Evolutionary conservation across 2,113 vertebrate genomes (phyloP), one percentile per base, ranked within the genome.

Genomic region (Azemiops feae): DNA sequence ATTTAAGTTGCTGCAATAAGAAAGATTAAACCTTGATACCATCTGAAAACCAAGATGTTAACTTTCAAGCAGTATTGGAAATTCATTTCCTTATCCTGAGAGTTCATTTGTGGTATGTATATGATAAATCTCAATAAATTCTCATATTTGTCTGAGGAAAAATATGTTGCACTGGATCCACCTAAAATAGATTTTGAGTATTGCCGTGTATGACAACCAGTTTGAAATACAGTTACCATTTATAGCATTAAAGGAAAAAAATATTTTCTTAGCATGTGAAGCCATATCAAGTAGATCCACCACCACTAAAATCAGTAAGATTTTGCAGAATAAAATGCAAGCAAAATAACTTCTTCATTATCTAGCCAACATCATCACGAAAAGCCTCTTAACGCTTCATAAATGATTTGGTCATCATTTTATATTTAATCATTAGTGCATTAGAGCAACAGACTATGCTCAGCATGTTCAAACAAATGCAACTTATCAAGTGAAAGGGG

Each of bases 111-210:
- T 95, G 93, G 96, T 95, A 95, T 94, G 95, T 92, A 89, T 89
- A 87, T n/a, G 93, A 92, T 55, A 93, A 92, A 85, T 94, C 95
- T 95, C 94, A 95, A 96, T 90, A 96, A 97, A 96, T 95, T 95
- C 88, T 85, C 87, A 52, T 91, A 85, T 57, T 91, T 88, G 93
- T 86, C 92, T 85, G 85, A 16, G 9, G 87, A 74, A 89, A 43
- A 85, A 89, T 57, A 92, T 39, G 34, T 53, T 89, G 47, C 14
- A 85, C 34, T 43, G 3, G 23, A 22, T 87, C 18, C 53, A 53
- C 55, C 45, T 89, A 34, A 85, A 91, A 91, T 22, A 91, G 10
- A 60, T 53, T 22, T 54, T 50, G 60, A 52, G 20, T 93, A 95
- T 91, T 95, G 92, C 64, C 94, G 92, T 89, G 92, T 91, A 74